Percentiles rank a stretch among this genome's conserved stretches.
phyloP scores from a whole-genome alignment of 1,140 invertebrate genomes.

The Geopemphigus sp. region DNA sequence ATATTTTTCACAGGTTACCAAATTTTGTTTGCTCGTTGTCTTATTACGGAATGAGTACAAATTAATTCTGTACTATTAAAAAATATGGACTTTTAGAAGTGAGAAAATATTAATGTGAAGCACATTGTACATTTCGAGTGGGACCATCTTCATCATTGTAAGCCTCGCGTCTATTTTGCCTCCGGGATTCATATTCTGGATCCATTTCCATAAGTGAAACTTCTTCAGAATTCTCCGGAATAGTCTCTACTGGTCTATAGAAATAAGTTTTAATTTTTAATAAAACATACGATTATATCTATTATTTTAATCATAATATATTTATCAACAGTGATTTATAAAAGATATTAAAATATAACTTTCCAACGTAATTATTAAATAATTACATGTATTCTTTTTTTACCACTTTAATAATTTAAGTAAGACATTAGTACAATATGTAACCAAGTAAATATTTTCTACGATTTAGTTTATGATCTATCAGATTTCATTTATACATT shows the following conservation, averaged over 20 bases:
- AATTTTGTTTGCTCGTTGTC: conserved; percentile 30
- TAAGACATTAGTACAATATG: too few relatives aligned
- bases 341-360: too few relatives aligned
- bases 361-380: too few relatives aligned
- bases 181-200: conserved; percentile 65
- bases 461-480: too few relatives aligned
- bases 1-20: conserved; percentile 34
- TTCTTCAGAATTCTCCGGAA: conserved; percentile 84
- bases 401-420: too few relatives aligned
- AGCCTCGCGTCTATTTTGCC: conserved; percentile 60
- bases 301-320: not conserved
- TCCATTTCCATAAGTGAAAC: conserved; percentile 71
- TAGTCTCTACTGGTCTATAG: conserved; percentile 66
- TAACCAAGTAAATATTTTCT: too few relatives aligned
- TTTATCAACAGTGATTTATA: too few relatives aligned
- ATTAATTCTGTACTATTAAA: conserved; percentile 14
- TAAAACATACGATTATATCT: not conserved
- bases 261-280: not conserved
- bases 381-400: too few relatives aligned
- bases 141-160: conserved; percentile 77
- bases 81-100: conserved; percentile 23
- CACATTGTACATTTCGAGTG: conserved; percentile 80
- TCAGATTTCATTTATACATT: too few relatives aligned
- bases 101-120: conserved; percentile 68
- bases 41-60: conserved; percentile 40